Evolutionary conservation across 2,797 vertebrate species (phyloP).

Genomic region (Malurus leucopterus): DNA sequence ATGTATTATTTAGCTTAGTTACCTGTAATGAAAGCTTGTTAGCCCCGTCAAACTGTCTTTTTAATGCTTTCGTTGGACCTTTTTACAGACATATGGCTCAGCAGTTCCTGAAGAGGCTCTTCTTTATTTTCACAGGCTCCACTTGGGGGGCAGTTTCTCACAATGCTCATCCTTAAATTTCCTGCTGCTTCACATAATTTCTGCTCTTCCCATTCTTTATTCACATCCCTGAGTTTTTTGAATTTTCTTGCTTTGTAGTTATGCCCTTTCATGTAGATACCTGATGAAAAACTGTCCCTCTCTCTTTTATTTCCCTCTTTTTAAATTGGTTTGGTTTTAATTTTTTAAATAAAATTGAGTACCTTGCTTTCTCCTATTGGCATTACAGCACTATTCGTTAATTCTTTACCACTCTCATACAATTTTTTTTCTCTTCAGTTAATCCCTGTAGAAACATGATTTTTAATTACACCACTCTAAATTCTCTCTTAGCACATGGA

Average conservation of each 20-base stretch:
- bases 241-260: not conserved
- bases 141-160: not conserved
- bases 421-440: not conserved
- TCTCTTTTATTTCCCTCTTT: not conserved
- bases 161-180: not conserved
- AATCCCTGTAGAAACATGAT: not conserved
- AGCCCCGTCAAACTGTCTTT: not conserved
- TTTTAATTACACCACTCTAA: constrained; percentile 18
- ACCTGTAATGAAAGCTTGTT: constrained; percentile 14
- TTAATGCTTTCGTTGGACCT: not conserved
- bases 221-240: not conserved
- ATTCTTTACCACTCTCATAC: not conserved
- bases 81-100: constrained; percentile 5
- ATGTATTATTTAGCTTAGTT: constrained; percentile 30
- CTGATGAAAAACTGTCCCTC: not conserved
- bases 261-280: not conserved
- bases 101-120: not conserved
- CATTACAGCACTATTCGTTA: not conserved
- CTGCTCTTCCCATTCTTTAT: not conserved
- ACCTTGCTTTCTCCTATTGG: not conserved
- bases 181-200: not conserved
- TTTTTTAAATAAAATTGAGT: not conserved
- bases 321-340: rapidly evolving
- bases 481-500: not conserved
- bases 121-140: not conserved